phyloP scores from a whole-genome alignment of 2,113 vertebrate species.

The Protobothrops flavoviridis region DNA sequence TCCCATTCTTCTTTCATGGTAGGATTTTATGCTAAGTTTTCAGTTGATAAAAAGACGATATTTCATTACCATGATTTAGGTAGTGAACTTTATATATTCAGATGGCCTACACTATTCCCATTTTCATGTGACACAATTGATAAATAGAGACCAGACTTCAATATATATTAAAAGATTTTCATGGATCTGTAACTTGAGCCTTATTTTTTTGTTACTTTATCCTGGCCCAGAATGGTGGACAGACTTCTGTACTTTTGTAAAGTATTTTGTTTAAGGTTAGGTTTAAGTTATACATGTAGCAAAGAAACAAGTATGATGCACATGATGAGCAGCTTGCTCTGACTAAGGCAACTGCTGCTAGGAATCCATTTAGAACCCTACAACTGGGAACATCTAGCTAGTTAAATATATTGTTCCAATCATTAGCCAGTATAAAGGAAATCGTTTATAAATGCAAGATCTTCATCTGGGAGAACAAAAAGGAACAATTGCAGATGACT shows the following conservation, averaged over 20 bases:
- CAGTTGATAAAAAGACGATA: conserved; percentile 18
- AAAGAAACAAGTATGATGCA: neutral
- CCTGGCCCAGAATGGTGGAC: neutral
- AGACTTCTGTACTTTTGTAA: neutral
- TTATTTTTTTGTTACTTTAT: neutral
- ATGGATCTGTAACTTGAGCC: neutral
- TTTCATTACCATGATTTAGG: conserved; percentile 52
- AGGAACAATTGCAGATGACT: neutral
- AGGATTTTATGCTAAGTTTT: conserved; percentile 54
- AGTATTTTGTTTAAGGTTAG: neutral
- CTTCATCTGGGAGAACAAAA: neutral
- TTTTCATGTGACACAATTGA: neutral
- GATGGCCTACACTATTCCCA: neutral
- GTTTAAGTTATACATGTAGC: neutral
- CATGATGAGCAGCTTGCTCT: neutral
- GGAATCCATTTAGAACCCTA: neutral
- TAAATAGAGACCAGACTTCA: neutral
- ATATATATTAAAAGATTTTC: neutral
- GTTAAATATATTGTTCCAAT: neutral
- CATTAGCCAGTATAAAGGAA: neutral
- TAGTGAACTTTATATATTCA: conserved; percentile 47
- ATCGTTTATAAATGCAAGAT: neutral
- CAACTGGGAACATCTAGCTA: neutral
- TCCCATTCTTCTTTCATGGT: conserved; percentile 27
- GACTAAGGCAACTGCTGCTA: neutral